A percentile compares a stretch with the other conserved stretches of the same genome.
These are phyloP conservation scores for Scyliorhinus canicula DNA, from an alignment of 2,797 vertebrate species.

Conservation along the genomic window DNA sequence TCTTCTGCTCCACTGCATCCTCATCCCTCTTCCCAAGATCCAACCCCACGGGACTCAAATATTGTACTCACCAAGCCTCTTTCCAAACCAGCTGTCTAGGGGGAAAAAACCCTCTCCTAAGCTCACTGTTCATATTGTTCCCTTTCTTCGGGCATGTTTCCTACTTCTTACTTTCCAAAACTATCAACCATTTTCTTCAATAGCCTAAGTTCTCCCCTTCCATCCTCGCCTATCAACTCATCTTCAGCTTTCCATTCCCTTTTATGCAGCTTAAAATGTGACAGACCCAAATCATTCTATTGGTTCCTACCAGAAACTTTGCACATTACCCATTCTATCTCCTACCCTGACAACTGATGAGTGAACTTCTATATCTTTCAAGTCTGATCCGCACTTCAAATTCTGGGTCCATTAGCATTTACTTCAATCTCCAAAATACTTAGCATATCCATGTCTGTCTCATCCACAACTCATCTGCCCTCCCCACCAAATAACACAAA, in stretches of 20 bases:
- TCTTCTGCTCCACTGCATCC: background rate
- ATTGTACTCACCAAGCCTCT: background rate
- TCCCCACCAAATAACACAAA: background rate
- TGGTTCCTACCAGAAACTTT: background rate
- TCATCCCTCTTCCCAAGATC: background rate
- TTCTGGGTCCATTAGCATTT: background rate
- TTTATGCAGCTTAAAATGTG: background rate
- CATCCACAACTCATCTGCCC: background rate
- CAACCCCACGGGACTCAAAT: background rate
- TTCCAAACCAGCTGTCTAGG: background rate
- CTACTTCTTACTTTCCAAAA: background rate
- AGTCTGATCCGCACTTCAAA: background rate
- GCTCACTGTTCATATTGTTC: background rate
- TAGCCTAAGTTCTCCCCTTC: too few relatives aligned
- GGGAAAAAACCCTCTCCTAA: background rate
- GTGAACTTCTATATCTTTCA: background rate
- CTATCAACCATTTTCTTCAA: background rate
- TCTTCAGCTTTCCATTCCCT: background rate
- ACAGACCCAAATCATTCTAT: background rate
- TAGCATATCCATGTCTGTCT: background rate
- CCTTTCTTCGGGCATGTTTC: background rate
- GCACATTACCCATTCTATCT: background rate
- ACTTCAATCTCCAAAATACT: background rate
- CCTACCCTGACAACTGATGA: background rate
- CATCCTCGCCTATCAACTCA: background rate